A percentile compares a stretch with the other conserved stretches of the same genome.
Conservation (phyloP, 1,140 invertebrate genomes). For the Parapsyche elsis region DNA sequence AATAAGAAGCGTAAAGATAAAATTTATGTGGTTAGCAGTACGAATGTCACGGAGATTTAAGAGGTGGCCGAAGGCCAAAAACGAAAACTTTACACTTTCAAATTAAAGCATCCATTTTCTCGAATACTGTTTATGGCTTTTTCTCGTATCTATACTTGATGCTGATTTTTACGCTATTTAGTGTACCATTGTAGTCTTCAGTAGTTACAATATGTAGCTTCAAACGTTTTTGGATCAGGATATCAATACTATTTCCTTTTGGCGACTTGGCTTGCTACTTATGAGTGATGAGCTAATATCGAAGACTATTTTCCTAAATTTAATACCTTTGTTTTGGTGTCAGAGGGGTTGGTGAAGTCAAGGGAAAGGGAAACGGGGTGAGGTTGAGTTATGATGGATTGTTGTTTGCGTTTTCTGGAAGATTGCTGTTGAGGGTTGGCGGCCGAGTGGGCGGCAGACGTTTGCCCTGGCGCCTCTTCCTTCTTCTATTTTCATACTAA, state of each 20-base stretch:
- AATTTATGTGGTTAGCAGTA: background rate
- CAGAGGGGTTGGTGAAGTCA: background rate
- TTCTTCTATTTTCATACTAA: background rate
- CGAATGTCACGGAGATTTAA: background rate
- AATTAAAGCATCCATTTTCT: background rate
- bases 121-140: no score
- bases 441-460: constrained; percentile 4
- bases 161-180: no score
- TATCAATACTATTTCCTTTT: background rate
- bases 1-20: background rate
- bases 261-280: background rate
- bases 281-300: background rate
- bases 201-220: no score
- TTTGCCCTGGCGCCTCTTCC: constrained; percentile 26
- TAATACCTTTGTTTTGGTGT: constrained; percentile 4
- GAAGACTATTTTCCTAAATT: constrained; percentile 10
- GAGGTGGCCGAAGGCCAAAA: background rate
- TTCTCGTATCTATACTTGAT: no score
- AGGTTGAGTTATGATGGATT: constrained; percentile 29
- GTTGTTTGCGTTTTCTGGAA: constrained; percentile 30
- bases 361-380: background rate
- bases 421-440: background rate
- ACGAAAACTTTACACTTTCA: background rate
- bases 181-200: no score
- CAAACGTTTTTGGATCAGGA: no score